phyloP scores from a whole-genome alignment of 2,113 vertebrate genomes.

The Bungarus multicinctus region DNA sequence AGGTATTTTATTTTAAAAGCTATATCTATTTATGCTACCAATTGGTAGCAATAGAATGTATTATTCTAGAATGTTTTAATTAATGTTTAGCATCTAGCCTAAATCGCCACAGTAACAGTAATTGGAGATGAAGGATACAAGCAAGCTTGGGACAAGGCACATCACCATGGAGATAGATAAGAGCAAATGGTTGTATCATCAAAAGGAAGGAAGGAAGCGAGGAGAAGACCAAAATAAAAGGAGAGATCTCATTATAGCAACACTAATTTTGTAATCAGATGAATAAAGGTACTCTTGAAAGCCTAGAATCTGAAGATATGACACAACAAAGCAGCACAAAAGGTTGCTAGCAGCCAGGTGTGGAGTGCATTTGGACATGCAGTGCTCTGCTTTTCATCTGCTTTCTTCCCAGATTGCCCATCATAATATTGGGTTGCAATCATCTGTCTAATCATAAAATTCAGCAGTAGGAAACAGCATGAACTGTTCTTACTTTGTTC shows the following conservation, averaged over 20 bases:
- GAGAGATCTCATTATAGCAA: slow-evolving; percentile 83
- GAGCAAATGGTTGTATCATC: slow-evolving; percentile 81
- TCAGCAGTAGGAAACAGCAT: slow-evolving; percentile 45
- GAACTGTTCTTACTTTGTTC: slow-evolving; percentile 47
- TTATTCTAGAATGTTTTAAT: slow-evolving; percentile 43
- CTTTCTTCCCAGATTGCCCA: slow-evolving; percentile 44
- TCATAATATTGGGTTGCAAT: slow-evolving; percentile 19
- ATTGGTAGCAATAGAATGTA: slow-evolving; percentile 41
- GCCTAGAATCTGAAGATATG: slow-evolving; percentile 67
- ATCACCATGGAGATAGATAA: slow-evolving; percentile 78
- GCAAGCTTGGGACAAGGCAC: slow-evolving; percentile 33
- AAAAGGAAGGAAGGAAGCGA: slow-evolving; percentile 75
- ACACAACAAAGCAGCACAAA: slow-evolving; percentile 72
- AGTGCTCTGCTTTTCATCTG: slow-evolving; percentile 30
- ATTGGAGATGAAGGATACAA: background rate
- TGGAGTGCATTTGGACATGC: slow-evolving; percentile 51
- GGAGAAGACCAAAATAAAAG: slow-evolving; percentile 85
- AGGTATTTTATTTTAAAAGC: slow-evolving; percentile 60
- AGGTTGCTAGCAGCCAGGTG: slow-evolving; percentile 63
- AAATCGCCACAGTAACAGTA: slow-evolving; percentile 32
- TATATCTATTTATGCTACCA: slow-evolving; percentile 58
- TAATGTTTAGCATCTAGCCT: slow-evolving; percentile 8
- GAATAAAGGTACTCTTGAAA: slow-evolving; percentile 72
- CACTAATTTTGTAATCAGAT: slow-evolving; percentile 91
- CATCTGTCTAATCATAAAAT: slow-evolving; percentile 55